Conservation (phyloP, 2,888 invertebrate genomes). For the Nomada ferruginata region DNA sequence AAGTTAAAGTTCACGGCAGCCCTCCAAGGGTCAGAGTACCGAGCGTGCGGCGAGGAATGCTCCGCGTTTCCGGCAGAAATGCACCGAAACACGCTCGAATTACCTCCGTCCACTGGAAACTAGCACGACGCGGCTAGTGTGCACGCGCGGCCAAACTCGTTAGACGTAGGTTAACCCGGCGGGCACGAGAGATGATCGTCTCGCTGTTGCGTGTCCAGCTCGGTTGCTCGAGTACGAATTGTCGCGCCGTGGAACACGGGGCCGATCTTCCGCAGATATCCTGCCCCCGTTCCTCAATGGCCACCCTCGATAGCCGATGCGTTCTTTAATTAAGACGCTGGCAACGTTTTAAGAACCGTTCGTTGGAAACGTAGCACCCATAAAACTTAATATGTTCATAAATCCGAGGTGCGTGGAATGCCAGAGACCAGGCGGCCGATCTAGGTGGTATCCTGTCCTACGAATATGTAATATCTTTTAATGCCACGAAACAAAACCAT, state of each 20-base stretch:
- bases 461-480: background rate
- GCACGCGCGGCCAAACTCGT: slow-evolving; percentile 42
- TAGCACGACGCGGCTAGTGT: slow-evolving; percentile 22
- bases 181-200: slow-evolving; percentile 35
- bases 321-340: slow-evolving; percentile 35
- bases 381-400: slow-evolving; percentile 40
- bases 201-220: slow-evolving; percentile 7
- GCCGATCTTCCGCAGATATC: slow-evolving; percentile 17
- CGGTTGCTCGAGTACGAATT: slow-evolving; percentile 26
- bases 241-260: slow-evolving; percentile 9
- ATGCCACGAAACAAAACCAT: background rate
- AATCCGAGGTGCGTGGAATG: slow-evolving; percentile 22
- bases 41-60: background rate
- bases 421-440: background rate
- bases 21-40: background rate
- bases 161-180: slow-evolving; percentile 45
- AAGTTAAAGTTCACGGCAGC: background rate
- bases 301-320: slow-evolving; percentile 14
- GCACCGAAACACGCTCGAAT: slow-evolving; percentile 29
- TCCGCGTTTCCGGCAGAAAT: background rate
- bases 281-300: slow-evolving; percentile 17
- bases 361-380: slow-evolving; percentile 5
- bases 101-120: slow-evolving; percentile 29
- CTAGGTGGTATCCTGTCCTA: background rate
- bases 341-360: slow-evolving; percentile 11